Conservation (phyloP, 2,797 vertebrate species). For the Amblyopsis hoosieri region DNA sequence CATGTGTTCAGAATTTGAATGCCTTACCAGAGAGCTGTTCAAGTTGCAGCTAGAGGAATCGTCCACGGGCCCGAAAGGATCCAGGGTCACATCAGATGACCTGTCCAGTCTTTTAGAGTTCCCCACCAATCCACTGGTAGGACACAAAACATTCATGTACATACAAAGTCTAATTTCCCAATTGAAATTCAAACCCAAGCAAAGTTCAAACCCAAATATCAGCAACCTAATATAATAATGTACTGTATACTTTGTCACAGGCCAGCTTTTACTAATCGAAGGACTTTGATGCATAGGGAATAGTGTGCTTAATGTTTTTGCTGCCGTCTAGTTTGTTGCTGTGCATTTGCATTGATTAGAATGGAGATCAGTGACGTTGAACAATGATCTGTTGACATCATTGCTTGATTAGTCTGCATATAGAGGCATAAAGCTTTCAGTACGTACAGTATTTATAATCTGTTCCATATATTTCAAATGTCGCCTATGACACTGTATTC, state of each 20-base stretch:
- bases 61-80: constrained; percentile 34
- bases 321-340: neutral
- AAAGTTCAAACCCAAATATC: too few relatives aligned
- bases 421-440: constrained; percentile 10
- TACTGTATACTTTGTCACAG: too few relatives aligned
- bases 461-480: too few relatives aligned
- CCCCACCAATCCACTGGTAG: constrained; percentile 43
- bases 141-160: neutral
- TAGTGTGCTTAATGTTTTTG: neutral
- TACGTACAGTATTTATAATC: neutral
- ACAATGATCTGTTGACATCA: constrained; percentile 16
- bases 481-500: too few relatives aligned
- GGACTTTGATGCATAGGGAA: too few relatives aligned
- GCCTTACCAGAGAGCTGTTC: constrained; percentile 80
- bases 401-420: constrained; percentile 3
- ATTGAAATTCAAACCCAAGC: too few relatives aligned
- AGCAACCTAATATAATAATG: too few relatives aligned
- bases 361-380: neutral
- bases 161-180: neutral
- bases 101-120: constrained; percentile 67
- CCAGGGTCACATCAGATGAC: constrained; percentile 58
- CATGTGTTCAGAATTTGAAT: constrained; percentile 80
- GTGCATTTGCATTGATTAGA: neutral
- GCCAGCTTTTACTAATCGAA: too few relatives aligned
- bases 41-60: constrained; percentile 70